Conservation (phyloP, 2,888 invertebrate species). For the Trachelus tabidus region DNA sequence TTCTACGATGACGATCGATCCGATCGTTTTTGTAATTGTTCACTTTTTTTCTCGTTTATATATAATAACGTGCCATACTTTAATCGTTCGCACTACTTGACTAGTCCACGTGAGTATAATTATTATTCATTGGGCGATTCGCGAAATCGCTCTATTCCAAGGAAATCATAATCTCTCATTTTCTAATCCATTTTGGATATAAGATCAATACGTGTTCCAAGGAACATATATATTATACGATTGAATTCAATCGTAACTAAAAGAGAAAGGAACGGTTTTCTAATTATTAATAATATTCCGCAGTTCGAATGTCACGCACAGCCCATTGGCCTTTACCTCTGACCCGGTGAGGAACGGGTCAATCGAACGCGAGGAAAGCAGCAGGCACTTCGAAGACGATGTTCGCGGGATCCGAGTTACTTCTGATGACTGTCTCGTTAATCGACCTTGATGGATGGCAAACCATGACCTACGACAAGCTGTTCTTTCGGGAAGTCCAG, state of each 20-base stretch:
- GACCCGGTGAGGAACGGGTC: not conserved
- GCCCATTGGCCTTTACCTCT: not conserved
- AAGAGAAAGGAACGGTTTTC: not conserved
- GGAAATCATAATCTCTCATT: not conserved
- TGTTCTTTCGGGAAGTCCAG: conserved; percentile 88
- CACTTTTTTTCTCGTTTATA: not conserved
- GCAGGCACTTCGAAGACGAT: conserved; percentile 58
- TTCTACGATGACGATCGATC: conserved; percentile 8
- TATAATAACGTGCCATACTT: not conserved
- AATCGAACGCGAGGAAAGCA: conserved; percentile 28
- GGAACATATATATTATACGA: not conserved
- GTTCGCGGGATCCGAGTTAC: conserved; percentile 39
- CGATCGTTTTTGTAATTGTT: not conserved
- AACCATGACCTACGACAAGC: conserved; percentile 76
- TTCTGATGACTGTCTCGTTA: conserved; percentile 45
- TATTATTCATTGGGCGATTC: not conserved
- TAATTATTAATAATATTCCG: not conserved
- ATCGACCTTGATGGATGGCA: conserved; percentile 63
- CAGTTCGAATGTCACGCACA: not conserved
- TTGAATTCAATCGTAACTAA: not conserved
- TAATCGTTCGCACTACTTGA: not conserved
- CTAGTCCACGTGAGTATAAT: not conserved
- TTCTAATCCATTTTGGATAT: not conserved
- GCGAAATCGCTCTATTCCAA: not conserved
- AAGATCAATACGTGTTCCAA: no score